A percentile compares a stretch with the other conserved stretches of the same genome.
Evolutionary conservation across 2,113 vertebrate genomes (phyloP).

Genomic region (Clarias macrocephalus): DNA sequence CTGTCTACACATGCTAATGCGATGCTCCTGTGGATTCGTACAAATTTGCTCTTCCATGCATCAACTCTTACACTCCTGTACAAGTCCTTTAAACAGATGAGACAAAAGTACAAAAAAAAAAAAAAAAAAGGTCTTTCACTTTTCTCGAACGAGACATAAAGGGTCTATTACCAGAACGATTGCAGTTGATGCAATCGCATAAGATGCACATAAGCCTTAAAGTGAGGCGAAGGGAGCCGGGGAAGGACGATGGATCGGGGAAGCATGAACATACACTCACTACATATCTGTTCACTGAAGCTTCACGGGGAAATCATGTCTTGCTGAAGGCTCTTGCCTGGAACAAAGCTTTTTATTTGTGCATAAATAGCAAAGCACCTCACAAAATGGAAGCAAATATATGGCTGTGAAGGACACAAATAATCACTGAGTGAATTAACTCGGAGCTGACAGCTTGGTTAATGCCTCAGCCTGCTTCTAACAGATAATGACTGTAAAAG

Average conservation of each 20-base stretch:
- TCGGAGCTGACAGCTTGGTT: constrained; percentile 67
- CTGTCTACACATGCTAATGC: constrained; percentile 72
- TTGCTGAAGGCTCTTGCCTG: constrained; percentile 12
- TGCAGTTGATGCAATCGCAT: constrained; percentile 30
- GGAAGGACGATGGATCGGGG: background rate
- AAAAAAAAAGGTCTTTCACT: constrained; percentile 25
- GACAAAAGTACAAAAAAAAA: background rate
- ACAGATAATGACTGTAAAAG: constrained; percentile 67
- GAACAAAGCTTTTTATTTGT: constrained; percentile 27
- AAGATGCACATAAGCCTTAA: background rate
- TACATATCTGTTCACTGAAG: background rate
- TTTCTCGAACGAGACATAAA: constrained; percentile 28
- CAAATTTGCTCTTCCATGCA: constrained; percentile 50
- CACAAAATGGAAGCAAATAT: constrained; percentile 58
- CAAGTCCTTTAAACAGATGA: constrained; percentile 50
- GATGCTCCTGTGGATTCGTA: constrained; percentile 40
- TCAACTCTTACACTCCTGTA: constrained; percentile 25
- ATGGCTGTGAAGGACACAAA: constrained; percentile 61
- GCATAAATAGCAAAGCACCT: constrained; percentile 36
- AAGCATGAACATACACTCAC: background rate
- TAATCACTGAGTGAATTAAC: constrained; percentile 65
- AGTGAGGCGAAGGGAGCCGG: background rate
- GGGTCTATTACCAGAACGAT: constrained; percentile 50
- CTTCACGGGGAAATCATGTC: background rate
- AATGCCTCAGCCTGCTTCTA: constrained; percentile 65